phyloP scores from a whole-genome alignment of 2,113 vertebrate genomes.

The Oostethus manadensis region DNA sequence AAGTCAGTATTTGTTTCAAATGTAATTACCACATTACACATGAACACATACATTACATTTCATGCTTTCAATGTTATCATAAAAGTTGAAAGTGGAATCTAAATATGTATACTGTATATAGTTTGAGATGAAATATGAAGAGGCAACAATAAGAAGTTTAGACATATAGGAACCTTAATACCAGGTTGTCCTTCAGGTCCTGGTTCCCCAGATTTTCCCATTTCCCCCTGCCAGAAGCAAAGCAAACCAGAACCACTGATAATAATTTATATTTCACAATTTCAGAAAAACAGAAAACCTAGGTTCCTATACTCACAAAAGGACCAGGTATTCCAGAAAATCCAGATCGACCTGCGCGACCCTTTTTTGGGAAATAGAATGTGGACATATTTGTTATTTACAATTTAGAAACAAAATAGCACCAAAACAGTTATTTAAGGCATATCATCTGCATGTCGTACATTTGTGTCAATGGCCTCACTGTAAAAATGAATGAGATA shows the following conservation, averaged over 20 bases:
- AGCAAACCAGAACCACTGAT: background rate
- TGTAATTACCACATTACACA: too few relatives aligned
- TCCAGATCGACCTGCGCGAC: constrained; percentile 59
- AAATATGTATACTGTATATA: background rate
- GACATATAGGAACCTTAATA: constrained; percentile 74
- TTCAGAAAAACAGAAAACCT: background rate
- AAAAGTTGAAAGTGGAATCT: background rate
- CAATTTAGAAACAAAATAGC: background rate
- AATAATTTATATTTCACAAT: background rate
- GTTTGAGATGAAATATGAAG: constrained; percentile 2
- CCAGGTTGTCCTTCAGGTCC: constrained; percentile 73
- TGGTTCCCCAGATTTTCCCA: constrained; percentile 66
- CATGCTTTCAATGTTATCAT: background rate
- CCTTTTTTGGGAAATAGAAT: constrained; percentile 40
- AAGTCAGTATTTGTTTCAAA: background rate
- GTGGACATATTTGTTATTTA: background rate
- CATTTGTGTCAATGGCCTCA: background rate
- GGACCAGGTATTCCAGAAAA: constrained; percentile 67
- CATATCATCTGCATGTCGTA: background rate
- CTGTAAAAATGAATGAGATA: background rate
- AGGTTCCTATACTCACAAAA: constrained; percentile 56
- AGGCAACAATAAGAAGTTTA: constrained; percentile 37
- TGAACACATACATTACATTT: background rate
- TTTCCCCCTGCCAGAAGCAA: constrained; percentile 61
- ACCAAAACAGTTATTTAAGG: background rate